Evolutionary conservation across 2,888 invertebrate species (phyloP), one percentile per base, ranked within the genome.

Genomic region (Apodemia duryi): DNA sequence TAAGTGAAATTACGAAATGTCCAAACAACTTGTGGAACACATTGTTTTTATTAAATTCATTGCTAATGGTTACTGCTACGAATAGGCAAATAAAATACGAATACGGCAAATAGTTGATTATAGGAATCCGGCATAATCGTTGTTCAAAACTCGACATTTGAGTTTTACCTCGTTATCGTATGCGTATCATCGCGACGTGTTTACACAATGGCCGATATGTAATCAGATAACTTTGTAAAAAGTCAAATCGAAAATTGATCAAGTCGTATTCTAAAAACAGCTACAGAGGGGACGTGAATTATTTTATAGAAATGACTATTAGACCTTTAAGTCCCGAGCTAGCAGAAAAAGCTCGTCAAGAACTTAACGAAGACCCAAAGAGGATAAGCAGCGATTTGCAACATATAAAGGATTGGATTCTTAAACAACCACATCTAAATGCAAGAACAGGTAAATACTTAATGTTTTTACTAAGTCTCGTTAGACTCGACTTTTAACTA

Each of bases 381-480:
- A 77, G 85, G 46, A 74, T 92, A 13, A 74, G 75, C 1, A 80
- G 82, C 62, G 92, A 93, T 74, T 74, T 94, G 41, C 77, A 87
- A 66, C 80, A 88, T 68, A 82, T 93, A 29, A 88, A 86, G 71
- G 87, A 91, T 49, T 94, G 93, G 93, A 71, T 93, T 63, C 76
- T 80, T 7, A 92, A 93, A 71, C 93, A 93, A 71, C 88, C 89
- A 0, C 92, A 93, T 74, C 75, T 94, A 38, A 82, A 75, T 54
- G 85, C 88, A 3, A 83, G 92, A 72, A 86, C 77, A 68, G 83
- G 82, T 82, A 61, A 4, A 65, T 82, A 66, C 63, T 74, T 93
- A 49, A 73, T 77, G 38, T 38, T 38, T 38, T 4, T 35, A 35
- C 5, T 4, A 4, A 35, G 3, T 5, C 5, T 35, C 35, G 2